Base-by-base conservation (phyloP, 2,888 invertebrate genomes). In the Cepaea hortensis region DNA sequence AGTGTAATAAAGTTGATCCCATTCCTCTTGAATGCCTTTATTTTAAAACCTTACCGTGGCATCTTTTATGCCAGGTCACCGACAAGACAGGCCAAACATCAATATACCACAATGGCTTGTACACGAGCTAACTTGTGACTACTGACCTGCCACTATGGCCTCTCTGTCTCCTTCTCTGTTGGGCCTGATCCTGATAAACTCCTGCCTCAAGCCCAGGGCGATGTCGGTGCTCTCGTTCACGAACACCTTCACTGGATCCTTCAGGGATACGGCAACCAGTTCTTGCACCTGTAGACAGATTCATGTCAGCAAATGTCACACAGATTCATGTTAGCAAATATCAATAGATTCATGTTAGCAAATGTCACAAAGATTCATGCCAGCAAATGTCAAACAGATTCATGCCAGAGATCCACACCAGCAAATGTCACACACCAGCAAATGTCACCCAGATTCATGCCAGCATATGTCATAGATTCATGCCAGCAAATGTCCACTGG, bases 171-270 rank as follows among this genome's bases (percentile, higher is more conserved):
- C 96, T 94, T 99, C 98, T 23, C 94, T 96, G 91, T 97, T 97
- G 83, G 96, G 96, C n/a, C 98, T 96, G 89, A 99, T 97, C 50
- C 95, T 91, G 85, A 99, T 96, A 94, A 99, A 99, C 95, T 99
- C 99, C 95, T 99, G 99, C 3, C 98, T 95, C 84, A 99, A 95
- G 95, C 98, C 98, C 91, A 97, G 97, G 0, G 99, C 99, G 1
- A 99, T 98, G 91, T 98, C 98, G 92, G 97, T 97, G 94, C 98
- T 99, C 90, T 97, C 98, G 94, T 99, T 98, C 0, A 99, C 97
- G 94, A 99, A 99, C 86, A 99, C 96, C 94, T 97, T 97, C 61
- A 99, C 97, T 0, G 99, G 99, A 91, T 97, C 97, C 89, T 97
- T 96, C 55, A 99, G 95, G 0, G 99, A 98, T 1, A 99, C 97